Conservation (phyloP, 1,140 invertebrate species). For the Sminthurinus signatus region DNA sequence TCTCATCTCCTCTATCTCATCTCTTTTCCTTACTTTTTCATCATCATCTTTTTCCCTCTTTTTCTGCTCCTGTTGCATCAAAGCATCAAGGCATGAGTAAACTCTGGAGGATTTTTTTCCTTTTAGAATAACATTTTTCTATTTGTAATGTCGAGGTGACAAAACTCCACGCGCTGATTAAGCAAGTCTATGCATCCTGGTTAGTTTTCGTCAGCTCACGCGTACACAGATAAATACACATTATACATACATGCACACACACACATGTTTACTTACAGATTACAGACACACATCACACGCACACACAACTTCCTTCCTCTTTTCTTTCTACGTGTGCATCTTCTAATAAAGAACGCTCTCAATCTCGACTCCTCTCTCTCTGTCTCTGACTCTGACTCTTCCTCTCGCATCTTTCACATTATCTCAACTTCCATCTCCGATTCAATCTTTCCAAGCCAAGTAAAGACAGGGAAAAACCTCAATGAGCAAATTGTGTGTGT, state of each 20-base stretch:
- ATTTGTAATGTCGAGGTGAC: slow-evolving; percentile 36
- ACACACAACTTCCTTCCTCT: background rate
- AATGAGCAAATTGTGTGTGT: too few relatives aligned
- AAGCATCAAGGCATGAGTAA: background rate
- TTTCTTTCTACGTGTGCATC: background rate
- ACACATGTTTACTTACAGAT: background rate
- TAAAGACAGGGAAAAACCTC: too few relatives aligned
- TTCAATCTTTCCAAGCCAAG: too few relatives aligned
- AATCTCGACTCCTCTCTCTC: background rate
- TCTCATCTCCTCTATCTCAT: background rate
- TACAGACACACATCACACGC: background rate
- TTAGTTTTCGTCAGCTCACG: slow-evolving; percentile 24
- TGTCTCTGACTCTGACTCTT: background rate
- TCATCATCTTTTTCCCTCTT: background rate
- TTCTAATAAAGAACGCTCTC: background rate
- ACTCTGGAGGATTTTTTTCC: background rate
- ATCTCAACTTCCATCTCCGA: too few relatives aligned
- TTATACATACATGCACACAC: background rate
- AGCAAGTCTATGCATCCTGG: slow-evolving; percentile 20
- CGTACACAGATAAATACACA: background rate
- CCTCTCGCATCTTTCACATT: too few relatives aligned
- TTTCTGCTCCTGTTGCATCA: background rate
- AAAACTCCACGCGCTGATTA: slow-evolving; percentile 34
- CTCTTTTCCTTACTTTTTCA: background rate
- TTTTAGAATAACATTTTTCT: slow-evolving; percentile 33